Conservation (phyloP, 2,888 invertebrate species). For the Romanomermis culicivorax region DNA sequence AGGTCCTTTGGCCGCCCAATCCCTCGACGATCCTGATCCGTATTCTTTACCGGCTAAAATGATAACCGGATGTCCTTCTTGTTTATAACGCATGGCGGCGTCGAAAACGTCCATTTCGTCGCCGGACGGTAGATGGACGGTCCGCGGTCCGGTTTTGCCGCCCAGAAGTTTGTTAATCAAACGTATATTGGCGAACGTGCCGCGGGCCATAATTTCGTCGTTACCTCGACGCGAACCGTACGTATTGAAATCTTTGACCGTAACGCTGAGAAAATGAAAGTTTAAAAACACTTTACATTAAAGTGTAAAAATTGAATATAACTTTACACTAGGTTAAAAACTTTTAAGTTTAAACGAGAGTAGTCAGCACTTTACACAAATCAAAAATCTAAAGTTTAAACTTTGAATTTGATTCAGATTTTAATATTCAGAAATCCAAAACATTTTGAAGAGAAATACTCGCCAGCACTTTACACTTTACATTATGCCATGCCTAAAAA, state of each 20-base stretch:
- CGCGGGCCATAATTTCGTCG: slow-evolving; percentile 87
- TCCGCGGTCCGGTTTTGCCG: slow-evolving; percentile 54
- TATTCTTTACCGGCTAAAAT: slow-evolving; percentile 87
- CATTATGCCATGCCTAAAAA: too few species aligned
- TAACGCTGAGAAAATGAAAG: slow-evolving; percentile 38
- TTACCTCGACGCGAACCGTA: slow-evolving; percentile 92
- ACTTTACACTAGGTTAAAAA: background rate
- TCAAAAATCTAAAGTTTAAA: too few species aligned
- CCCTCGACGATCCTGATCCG: slow-evolving; percentile 85
- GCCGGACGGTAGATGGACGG: slow-evolving; percentile 61
- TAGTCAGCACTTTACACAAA: too few species aligned
- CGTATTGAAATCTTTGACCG: slow-evolving; percentile 85
- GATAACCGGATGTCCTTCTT: slow-evolving; percentile 53
- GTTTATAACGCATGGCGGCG: slow-evolving; percentile 64
- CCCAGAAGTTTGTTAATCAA: slow-evolving; percentile 63
- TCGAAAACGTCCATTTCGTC: slow-evolving; percentile 85
- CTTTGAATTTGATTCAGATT: too few species aligned
- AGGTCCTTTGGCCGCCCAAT: slow-evolving; percentile 98
- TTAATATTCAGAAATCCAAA: too few species aligned
- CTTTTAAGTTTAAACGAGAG: background rate
- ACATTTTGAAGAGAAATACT: too few species aligned
- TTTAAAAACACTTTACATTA: slow-evolving; percentile 2
- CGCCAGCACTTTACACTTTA: too few species aligned
- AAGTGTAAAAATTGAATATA: background rate
- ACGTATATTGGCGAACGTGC: slow-evolving; percentile 93